These are phyloP conservation scores for Mustela lutreola DNA, from an alignment of 2,113 vertebrate species.

Conservation along the genomic window DNA sequence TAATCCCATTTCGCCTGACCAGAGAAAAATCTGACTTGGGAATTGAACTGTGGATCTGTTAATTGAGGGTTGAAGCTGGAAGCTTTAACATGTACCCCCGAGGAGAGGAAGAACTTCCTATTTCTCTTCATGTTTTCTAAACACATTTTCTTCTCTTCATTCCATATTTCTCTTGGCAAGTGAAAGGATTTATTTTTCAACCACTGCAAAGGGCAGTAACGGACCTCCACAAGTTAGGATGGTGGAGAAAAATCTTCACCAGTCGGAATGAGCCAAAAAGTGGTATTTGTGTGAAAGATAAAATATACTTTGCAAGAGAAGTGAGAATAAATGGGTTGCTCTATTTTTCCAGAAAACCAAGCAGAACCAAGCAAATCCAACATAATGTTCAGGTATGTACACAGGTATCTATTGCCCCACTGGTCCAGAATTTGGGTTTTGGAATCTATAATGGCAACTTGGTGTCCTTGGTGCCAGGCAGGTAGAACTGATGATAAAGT, in stretches of 20 bases:
- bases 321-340: constrained; percentile 26
- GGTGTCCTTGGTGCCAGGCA: neutral
- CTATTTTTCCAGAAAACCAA: constrained; percentile 4
- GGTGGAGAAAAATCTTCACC: constrained; percentile 66
- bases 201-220: constrained; percentile 48
- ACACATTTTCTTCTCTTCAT: constrained; percentile 26
- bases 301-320: constrained; percentile 34
- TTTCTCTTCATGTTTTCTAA: constrained; percentile 49
- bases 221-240: neutral
- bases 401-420: neutral
- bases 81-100: constrained; percentile 51
- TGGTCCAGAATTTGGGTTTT: neutral
- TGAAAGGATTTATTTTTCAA: constrained; percentile 37
- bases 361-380: neutral
- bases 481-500: neutral
- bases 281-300: constrained; percentile 68
- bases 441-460: neutral
- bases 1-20: constrained; percentile 67
- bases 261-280: constrained; percentile 58
- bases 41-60: constrained; percentile 63
- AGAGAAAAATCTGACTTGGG: constrained; percentile 58
- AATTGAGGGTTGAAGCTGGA: constrained; percentile 68
- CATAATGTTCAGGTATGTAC: neutral
- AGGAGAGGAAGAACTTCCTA: constrained; percentile 57
- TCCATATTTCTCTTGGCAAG: constrained; percentile 44